Conservation (phyloP, 23 tunicate species). For the Trididemnum miniatum region DNA sequence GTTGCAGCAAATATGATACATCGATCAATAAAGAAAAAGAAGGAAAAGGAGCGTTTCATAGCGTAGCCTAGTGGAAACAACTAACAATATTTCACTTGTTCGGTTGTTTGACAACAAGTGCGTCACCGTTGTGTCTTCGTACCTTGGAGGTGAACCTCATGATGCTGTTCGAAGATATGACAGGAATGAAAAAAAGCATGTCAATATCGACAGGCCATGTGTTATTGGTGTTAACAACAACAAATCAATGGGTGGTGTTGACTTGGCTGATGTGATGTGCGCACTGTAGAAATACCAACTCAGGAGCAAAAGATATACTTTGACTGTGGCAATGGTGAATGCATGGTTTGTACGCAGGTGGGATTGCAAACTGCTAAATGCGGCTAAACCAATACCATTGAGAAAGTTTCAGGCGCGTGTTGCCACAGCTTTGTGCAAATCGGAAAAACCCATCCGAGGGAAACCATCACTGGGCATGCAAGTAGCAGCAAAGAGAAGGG, state of each 20-base stretch:
- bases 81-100: neutral
- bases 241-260: neutral
- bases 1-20: no score
- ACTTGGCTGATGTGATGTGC: neutral
- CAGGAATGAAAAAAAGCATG: neutral
- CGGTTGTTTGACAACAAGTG: constrained; percentile 4
- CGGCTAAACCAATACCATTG: neutral
- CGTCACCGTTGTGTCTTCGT: constrained; percentile 5
- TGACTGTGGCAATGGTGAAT: neutral
- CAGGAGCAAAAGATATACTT: neutral
- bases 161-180: neutral
- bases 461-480: neutral
- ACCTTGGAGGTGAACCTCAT: neutral
- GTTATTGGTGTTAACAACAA: neutral
- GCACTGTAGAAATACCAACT: neutral
- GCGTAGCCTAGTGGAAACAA: neutral
- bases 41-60: neutral
- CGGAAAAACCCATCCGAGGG: neutral
- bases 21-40: no score
- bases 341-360: neutral
- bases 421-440: neutral
- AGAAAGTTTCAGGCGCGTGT: neutral
- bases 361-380: neutral
- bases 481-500: neutral
- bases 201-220: neutral